A percentile compares a stretch with the other conserved stretches of the same genome.
These are phyloP conservation scores for Zalophus californianus DNA, from an alignment of 2,797 vertebrate species.

Conservation along the genomic window DNA sequence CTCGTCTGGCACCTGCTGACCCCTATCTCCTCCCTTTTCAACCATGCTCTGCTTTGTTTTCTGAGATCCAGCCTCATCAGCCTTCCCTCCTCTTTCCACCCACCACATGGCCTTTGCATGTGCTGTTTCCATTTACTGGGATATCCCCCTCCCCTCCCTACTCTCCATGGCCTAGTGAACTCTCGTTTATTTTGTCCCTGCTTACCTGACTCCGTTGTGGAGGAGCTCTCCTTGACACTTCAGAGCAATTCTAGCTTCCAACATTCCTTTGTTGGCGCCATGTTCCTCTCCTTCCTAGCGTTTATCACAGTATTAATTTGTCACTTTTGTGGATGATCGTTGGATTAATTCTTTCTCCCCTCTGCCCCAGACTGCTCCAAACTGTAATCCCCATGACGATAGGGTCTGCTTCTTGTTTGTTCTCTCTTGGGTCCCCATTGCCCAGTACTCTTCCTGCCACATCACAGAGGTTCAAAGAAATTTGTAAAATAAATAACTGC, in stretches of 20 bases:
- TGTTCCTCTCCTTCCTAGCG: neutral
- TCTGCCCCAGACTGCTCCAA: neutral
- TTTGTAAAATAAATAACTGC: neutral
- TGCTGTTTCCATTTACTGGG: neutral
- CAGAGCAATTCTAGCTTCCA: neutral
- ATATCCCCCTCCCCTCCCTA: neutral
- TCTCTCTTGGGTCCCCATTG: neutral
- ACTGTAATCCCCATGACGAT: neutral
- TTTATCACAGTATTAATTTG: neutral
- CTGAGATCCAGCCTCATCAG: neutral
- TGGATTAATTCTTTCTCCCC: neutral
- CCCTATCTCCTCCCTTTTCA: neutral
- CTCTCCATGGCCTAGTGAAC: neutral
- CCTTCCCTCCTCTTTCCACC: neutral
- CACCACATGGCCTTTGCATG: neutral
- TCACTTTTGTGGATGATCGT: neutral
- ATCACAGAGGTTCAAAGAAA: neutral
- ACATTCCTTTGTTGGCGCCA: neutral
- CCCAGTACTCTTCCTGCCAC: neutral
- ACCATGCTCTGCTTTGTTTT: neutral
- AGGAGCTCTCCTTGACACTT: neutral
- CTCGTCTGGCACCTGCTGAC: neutral
- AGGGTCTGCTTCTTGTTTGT: neutral
- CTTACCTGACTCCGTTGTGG: neutral
- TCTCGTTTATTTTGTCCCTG: neutral